Evolutionary conservation across 2,797 vertebrate species (phyloP), one percentile per base, ranked within the genome.

Genomic region (Pipistrellus kuhlii): DNA sequence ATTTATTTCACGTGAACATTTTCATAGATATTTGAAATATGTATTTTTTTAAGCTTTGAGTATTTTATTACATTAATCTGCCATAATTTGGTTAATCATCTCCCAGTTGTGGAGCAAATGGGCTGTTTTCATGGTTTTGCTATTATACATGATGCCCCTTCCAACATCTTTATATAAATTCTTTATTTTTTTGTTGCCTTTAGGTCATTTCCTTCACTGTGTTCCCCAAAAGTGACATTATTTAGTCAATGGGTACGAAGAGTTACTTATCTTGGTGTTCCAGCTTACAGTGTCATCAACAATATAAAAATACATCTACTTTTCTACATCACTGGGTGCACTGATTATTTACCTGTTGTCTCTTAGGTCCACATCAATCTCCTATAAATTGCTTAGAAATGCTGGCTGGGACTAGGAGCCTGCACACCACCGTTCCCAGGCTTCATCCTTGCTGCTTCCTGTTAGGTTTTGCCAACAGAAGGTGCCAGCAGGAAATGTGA

Each of bases 1-100:
- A 55, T 41, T 90, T 85, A 85, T 93, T 96, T 82, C 35, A 38
- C 46, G 57, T 59, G 46, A 95, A 73, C 71, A 84, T 94, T 90
- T 93, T 77, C 84, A 90, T 78, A 91, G 35, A 88, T 93, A 84
- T 78, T 93, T 85, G 73, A 94, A 95, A 83, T 85, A 94, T 14
- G 27, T 77, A 86, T 85, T 66, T 76, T 15, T 84, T 82, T 55
- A 68, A 95, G 41, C 27, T 78, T 57, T 38, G 38, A 21, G n/a
- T 93, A 51, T 95, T 95, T 66, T 81, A n/a, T 93, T 85, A 81
- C 66, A 80, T 69, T 9, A 27, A 30, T 94, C 32, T 30, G 30
- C 69, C 21, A 20, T 20, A 41, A 59, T 57, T 91, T 90, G 77
- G 66, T 90, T 92, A 80, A 59, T 73, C n/a, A 21, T 87, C 32